These are phyloP conservation scores for Marmota monax DNA, from an alignment of 2,113 vertebrate species.

Conservation along the genomic window DNA sequence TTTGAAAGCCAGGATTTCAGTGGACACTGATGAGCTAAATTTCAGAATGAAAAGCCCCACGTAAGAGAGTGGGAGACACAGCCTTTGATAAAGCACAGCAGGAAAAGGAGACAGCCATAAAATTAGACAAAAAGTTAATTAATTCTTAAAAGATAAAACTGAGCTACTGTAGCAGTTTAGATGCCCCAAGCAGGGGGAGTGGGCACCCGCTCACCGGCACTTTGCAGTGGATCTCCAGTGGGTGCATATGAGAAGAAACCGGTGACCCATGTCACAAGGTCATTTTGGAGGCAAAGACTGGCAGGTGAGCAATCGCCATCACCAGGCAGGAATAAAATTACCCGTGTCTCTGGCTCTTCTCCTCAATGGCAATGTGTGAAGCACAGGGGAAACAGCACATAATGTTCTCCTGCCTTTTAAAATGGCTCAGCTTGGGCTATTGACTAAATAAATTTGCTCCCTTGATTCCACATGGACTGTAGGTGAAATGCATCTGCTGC, in stretches of 20 bases:
- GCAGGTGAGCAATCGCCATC: no score
- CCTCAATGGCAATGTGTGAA: rapidly evolving
- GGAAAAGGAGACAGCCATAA: background rate
- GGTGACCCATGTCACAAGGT: no score
- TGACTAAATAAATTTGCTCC: background rate
- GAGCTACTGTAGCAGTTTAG: background rate
- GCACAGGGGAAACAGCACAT: rapidly evolving
- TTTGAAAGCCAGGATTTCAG: background rate
- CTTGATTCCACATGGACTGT: rapidly evolving
- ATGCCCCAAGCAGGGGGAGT: background rate
- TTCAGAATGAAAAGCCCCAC: background rate
- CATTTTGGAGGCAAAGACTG: background rate
- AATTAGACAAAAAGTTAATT: background rate
- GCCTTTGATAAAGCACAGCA: background rate
- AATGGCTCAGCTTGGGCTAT: background rate
- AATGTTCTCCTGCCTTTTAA: background rate
- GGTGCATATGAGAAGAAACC: no score
- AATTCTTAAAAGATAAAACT: background rate
- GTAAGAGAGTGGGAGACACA: background rate
- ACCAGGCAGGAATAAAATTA: no score
- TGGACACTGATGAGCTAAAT: background rate
- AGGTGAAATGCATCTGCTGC: background rate
- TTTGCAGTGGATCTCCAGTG: no score
- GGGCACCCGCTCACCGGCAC: rapidly evolving
- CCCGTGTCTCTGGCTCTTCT: background rate